phyloP scores from a whole-genome alignment of 2,113 vertebrate genomes.

The Phrynosoma blainvillii region DNA sequence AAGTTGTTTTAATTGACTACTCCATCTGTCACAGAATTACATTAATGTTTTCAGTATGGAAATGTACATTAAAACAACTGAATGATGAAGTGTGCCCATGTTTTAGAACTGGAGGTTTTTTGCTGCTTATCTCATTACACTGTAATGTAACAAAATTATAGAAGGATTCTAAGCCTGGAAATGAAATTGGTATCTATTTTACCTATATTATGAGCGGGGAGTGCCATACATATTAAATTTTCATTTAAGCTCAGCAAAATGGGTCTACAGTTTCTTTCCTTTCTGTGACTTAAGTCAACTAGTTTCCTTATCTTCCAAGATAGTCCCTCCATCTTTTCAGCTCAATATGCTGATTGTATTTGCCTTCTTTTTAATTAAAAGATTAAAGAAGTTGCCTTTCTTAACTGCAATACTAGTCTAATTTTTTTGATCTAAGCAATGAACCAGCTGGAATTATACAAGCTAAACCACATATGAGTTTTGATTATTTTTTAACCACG shows the following conservation, averaged over 20 bases:
- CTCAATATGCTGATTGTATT: background rate
- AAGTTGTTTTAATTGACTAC: background rate
- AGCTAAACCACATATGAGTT: background rate
- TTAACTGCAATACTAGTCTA: background rate
- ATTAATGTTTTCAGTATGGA: background rate
- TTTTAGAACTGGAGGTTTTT: background rate
- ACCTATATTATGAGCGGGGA: background rate
- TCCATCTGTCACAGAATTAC: background rate
- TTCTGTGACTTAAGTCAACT: background rate
- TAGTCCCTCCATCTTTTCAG: background rate
- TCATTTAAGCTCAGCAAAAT: background rate
- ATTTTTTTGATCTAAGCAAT: background rate
- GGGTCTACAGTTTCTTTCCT: background rate
- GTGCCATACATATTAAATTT: background rate
- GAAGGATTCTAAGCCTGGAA: too few species aligned
- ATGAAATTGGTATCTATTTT: background rate
- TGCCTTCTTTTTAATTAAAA: background rate
- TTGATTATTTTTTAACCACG: background rate
- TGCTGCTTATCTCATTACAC: too few species aligned
- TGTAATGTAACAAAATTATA: background rate
- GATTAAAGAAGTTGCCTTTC: background rate
- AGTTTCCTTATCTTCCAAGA: background rate
- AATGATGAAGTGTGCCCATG: background rate
- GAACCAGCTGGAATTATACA: background rate
- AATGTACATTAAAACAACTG: background rate